Conservation (phyloP, 2,888 invertebrate genomes). For the Nomada flava region DNA sequence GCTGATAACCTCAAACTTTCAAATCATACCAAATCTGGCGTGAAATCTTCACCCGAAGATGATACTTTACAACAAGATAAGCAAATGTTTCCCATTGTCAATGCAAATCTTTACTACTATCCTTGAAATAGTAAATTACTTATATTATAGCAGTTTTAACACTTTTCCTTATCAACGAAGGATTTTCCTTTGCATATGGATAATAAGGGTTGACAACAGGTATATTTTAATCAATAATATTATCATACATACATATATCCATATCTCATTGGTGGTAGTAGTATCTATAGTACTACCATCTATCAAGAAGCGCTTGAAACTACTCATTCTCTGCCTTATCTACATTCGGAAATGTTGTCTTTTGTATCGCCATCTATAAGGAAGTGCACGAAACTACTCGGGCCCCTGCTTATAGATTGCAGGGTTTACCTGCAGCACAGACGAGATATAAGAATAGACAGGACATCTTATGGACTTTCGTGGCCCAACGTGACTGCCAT, state of each 20-base stretch:
- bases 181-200: background rate
- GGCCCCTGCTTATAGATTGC: no score
- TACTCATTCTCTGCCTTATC: no score
- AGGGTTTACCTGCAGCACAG: no score
- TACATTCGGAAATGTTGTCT: no score
- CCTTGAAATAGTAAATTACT: background rate
- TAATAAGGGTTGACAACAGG: background rate
- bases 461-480: no score
- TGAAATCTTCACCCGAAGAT: conserved; percentile 85
- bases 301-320: no score
- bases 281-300: no score
- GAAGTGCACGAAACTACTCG: no score
- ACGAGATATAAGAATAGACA: no score
- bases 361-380: no score
- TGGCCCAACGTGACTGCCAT: no score
- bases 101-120: background rate
- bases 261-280: no score
- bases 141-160: background rate
- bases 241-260: background rate
- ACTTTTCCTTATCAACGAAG: background rate
- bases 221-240: conserved; percentile 21
- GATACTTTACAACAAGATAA: conserved; percentile 86
- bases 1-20: conserved; percentile 26
- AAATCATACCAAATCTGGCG: conserved; percentile 86
- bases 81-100: conserved; percentile 82